Evolutionary conservation across 2,113 vertebrate species (phyloP).

Genomic region (Lycocorax pyrrhopterus): DNA sequence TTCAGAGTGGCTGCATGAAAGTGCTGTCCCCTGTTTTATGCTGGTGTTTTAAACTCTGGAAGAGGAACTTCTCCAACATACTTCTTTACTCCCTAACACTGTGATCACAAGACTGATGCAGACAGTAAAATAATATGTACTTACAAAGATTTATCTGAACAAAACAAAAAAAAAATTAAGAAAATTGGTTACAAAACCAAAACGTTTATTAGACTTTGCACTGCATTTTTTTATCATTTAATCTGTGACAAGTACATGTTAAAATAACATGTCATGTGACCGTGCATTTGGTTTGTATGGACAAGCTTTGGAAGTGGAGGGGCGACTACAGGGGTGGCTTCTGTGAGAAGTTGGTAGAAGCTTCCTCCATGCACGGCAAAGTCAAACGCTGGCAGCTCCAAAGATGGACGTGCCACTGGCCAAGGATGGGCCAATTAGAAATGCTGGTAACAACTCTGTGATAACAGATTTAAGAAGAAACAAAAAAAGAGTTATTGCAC

Average conservation of each 20-base stretch:
- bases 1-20: background rate
- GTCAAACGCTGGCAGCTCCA: too few relatives aligned
- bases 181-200: background rate
- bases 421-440: background rate
- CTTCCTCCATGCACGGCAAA: rapidly evolving
- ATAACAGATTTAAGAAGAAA: background rate
- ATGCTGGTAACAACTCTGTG: background rate
- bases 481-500: background rate
- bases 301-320: background rate
- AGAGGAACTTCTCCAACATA: background rate
- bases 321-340: background rate
- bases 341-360: background rate
- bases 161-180: background rate
- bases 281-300: rapidly evolving
- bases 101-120: background rate
- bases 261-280: background rate
- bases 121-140: background rate
- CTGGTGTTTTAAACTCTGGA: background rate
- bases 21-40: background rate
- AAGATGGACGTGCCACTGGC: rapidly evolving
- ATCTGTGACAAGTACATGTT: background rate
- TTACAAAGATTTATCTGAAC: background rate
- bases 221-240: background rate
- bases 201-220: background rate
- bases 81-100: background rate